These are phyloP conservation scores for Hippopotamyrus pictus DNA, from an alignment of 2,797 vertebrate species.

Conservation along the genomic window DNA sequence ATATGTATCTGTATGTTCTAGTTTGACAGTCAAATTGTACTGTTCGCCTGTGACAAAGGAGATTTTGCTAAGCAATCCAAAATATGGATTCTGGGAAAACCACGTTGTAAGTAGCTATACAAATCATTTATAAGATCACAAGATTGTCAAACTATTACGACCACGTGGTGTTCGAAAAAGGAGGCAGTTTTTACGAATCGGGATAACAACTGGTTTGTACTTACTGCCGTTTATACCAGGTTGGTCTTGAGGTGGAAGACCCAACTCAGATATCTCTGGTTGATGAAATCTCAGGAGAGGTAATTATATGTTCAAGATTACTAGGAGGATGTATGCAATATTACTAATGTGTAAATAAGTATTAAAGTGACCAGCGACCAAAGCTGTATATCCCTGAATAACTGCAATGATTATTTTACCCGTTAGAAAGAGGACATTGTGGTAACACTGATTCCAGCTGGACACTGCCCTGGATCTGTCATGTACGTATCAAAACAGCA, in stretches of 20 bases:
- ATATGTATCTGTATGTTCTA: constrained; percentile 41
- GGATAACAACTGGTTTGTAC: neutral
- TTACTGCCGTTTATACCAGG: constrained; percentile 47
- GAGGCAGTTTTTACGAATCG: neutral
- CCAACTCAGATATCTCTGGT: constrained; percentile 85
- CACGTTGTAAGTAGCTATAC: constrained; percentile 72
- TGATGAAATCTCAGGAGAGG: constrained; percentile 85
- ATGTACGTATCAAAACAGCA: constrained; percentile 66
- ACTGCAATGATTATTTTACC: neutral
- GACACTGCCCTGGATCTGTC: constrained; percentile 95
- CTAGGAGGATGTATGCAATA: neutral
- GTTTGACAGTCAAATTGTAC: constrained; percentile 81
- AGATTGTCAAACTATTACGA: neutral
- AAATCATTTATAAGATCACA: neutral
- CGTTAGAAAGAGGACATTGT: constrained; percentile 83
- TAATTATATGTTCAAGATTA: constrained; percentile 37
- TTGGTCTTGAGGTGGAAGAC: constrained; percentile 84
- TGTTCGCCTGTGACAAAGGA: constrained; percentile 95
- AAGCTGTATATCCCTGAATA: neutral
- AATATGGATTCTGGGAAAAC: constrained; percentile 85
- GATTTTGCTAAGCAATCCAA: constrained; percentile 76
- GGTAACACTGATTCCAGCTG: constrained; percentile 87
- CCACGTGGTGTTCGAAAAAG: neutral
- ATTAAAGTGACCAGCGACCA: neutral
- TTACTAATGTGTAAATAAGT: neutral